Conservation (phyloP, 2,797 vertebrate genomes). For the Philypnodon macrostomus region DNA sequence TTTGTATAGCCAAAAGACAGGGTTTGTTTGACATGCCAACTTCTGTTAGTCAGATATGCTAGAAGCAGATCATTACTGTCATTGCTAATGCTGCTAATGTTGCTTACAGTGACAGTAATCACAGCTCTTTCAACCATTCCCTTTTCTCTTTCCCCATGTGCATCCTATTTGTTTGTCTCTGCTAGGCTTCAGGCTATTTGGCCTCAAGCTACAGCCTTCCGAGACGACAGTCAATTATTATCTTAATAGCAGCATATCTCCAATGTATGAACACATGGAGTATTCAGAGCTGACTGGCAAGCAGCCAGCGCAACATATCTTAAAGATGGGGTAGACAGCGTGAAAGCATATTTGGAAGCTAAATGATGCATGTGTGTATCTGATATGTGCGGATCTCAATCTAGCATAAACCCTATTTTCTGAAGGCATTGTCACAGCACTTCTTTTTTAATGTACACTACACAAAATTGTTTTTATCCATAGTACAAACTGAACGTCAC, state of each 20-base stretch:
- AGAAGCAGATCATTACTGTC: constrained; percentile 61
- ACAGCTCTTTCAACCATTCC: constrained; percentile 28
- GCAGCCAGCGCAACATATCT: constrained; percentile 20
- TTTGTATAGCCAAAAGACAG: constrained; percentile 50
- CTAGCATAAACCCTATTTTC: constrained; percentile 43
- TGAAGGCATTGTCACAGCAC: constrained; percentile 15
- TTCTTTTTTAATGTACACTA: constrained; percentile 13
- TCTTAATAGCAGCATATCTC: constrained; percentile 33
- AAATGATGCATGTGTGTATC: constrained; percentile 42
- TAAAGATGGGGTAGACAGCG: constrained; percentile 16
- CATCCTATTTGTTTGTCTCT: constrained; percentile 36
- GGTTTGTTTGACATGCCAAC: constrained; percentile 52
- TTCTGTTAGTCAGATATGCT: constrained; percentile 44
- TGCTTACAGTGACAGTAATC: constrained; percentile 52
- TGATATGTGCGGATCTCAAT: constrained; percentile 40
- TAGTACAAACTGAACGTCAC: too few relatives aligned
- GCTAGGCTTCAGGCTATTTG: constrained; percentile 39
- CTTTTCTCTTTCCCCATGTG: constrained; percentile 11
- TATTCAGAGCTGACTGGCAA: constrained; percentile 16
- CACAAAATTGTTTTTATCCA: too few relatives aligned
- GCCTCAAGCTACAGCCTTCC: constrained; percentile 24
- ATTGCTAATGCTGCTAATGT: constrained; percentile 50
- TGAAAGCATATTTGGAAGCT: constrained; percentile 17
- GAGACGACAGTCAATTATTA: constrained; percentile 39
- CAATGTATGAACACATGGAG: constrained; percentile 22